Base-by-base conservation (phyloP, 2,113 vertebrate species). In the Odontesthes bonariensis region DNA sequence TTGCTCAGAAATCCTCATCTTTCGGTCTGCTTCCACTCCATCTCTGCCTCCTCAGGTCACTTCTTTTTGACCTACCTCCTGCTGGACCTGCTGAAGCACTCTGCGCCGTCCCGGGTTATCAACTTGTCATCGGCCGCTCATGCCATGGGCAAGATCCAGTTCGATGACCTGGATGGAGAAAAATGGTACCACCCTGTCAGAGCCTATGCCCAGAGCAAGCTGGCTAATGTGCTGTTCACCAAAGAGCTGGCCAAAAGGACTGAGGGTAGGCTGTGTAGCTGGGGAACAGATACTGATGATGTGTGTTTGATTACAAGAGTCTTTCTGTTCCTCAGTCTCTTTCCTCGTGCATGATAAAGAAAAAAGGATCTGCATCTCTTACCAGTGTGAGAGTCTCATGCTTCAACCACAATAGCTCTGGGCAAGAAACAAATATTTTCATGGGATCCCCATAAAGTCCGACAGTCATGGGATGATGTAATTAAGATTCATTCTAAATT, bases 21-120 rank as follows among this genome's bases (percentile, higher is more conserved):
- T 10, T 54, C 44, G 23, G 5, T 35, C 9, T 12, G 8, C 8
- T 2, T 42, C 8, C 8, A n/a, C 10, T 10, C 35, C 9, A 2
- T 60, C 61, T 32, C 23, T 33, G 51, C 9, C 42, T 46, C 46
- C 33, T 40, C 58, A 94, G 94, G 94, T 46, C 94, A 94, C 69
- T 94, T 95, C 85, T 93, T 94, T 76, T 83, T 95, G 60, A 95
- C 93, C 4, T 94, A 92, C 52, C 87, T 94, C 42, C 73, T 94
- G 19, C 75, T 94, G 75, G 94, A 95, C 73, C 64, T 93, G 73
- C 80, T 94, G 75, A 95, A 94, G 82, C 89, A 93, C 79, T 95
- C 94, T 0, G 89, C 91, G n/a, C 94, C 94, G 10, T 91, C 94
- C 23, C 88, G 90, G 33, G 83, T 95, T 49, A 94, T 95, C 83